Base-by-base conservation (phyloP, 2,113 vertebrate genomes). In the Symphodus melops region DNA sequence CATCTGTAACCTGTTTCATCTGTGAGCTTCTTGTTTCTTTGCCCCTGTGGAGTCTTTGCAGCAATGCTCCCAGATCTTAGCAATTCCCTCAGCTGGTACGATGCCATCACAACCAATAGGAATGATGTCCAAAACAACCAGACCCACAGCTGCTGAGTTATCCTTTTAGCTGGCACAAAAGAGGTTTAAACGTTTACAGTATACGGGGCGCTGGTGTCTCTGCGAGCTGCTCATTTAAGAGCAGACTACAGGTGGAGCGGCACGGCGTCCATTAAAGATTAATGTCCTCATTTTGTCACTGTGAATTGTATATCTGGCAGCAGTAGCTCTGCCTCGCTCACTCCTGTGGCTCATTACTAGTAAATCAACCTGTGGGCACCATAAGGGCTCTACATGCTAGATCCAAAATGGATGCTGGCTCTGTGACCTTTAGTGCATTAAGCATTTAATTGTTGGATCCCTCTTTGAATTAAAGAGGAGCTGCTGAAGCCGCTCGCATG, bases 271-370 rank as follows among this genome's bases (percentile, higher is more conserved):
- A 86, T 87, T 89, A 84, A 85, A 86, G 73, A 82, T 73, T 73
- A 80, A 88, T 78, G 56, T 63, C 56, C 69, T 86, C 74, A 75
- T 89, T 86, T 88, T 64, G 64, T 84, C 66, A 41, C 52, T 75
- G 81, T 76, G 74, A 84, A 64, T 68, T 56, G 69, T 73, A 20
- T 61, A 77, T 69, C 57, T 69, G 75, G 69, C 77, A 72, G 77
- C 63, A 70, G 76, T 37, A 55, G 20, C 58, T 77, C 52, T 54
- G 23, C 52, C 68, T 70, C 14, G 28, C 73, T 75, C 81, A 73
- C 76, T 82, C 69, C 56, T 3, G 5, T 59, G 52, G 68, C 70
- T 84, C 81, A 74, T 78, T 85, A 60, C 53, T 20, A 65, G 58
- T 89, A 85, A 86, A 85, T 91, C 81, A 83, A 68, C 58, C 78